Base-by-base conservation (phyloP, 2,797 vertebrate genomes). In the Salmo trutta region DNA sequence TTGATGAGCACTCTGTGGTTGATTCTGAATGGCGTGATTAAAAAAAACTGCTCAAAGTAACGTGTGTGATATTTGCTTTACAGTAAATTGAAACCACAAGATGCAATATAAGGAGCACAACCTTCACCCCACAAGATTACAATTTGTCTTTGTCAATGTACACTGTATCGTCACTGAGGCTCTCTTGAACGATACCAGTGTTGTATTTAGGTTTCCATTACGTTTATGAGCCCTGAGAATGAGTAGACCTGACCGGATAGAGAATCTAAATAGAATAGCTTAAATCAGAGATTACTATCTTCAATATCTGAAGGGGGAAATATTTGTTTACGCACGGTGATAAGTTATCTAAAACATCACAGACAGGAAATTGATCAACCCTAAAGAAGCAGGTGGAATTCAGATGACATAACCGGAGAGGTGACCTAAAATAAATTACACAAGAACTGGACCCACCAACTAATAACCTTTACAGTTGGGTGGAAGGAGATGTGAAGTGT, bases 351-450 rank as follows among this genome's bases (percentile, higher is more conserved):
- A 27, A 27, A 24, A 71, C 27, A 86, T 81, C 77, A 82, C 31
- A 84, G 41, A 86, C 80, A 85, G 82, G 70, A 88, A 76, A 59
- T 75, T 85, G 41, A 85, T 47, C 41, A 47, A 47, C 84, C 80
- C 84, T 83, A 21, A 54, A 15, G 65, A 74, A 77, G 17, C 77
- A 83, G 69, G 76, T 84, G 82, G 78, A 86, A 88, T 76, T 76
- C 14, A 82, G 67, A 83, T 77, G 56, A 81, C 75, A 85, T 80
- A 51, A 29, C n/a, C 19, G 21, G 33, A 69, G 14, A 69, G 6
- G 16, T 27, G 41, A 54, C n/a, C 69, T 73, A 59, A 27, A 59
- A n/a, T 52, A 52, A 27, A n/a, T 0, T 19, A 52, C 75, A 76
- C 81, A 77, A 78, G 10, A 71, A 53, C 73, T 47, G 62, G 80